Evolutionary conservation across 2,113 vertebrate genomes (phyloP).

Genomic region (Rhynchomys soricoides): DNA sequence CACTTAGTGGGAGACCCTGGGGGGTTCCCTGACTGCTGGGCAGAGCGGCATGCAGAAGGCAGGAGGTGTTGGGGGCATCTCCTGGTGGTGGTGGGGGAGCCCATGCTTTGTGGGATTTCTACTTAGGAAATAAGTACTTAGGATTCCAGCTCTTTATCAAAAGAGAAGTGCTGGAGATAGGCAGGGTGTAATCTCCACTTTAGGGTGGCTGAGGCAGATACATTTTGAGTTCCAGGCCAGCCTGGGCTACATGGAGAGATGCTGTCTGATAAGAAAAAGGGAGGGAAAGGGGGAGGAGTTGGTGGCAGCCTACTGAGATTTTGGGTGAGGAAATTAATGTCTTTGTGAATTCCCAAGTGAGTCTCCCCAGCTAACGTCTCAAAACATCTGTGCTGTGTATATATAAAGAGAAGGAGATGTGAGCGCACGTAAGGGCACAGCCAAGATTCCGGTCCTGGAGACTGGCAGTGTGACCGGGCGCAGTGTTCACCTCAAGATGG

Average conservation of each 20-base stretch:
- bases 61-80: neutral
- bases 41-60: neutral
- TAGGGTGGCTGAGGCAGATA: neutral
- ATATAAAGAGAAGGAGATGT: fast-evolving
- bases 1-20: slow-evolving; percentile 54
- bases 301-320: neutral
- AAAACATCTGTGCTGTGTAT: neutral
- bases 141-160: neutral
- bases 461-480: neutral
- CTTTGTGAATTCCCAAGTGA: neutral
- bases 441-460: neutral
- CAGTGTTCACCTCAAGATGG: neutral
- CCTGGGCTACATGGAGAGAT: neutral
- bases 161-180: neutral
- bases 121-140: neutral
- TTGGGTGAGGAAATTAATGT: fast-evolving
- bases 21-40: neutral
- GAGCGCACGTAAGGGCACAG: neutral
- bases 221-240: neutral
- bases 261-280: neutral
- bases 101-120: neutral
- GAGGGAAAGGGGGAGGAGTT: neutral
- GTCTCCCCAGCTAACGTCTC: neutral
- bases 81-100: neutral
- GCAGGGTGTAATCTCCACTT: neutral